Evolutionary conservation across 2,888 invertebrate species (phyloP).

Genomic region (Torymus aiolomorphi): DNA sequence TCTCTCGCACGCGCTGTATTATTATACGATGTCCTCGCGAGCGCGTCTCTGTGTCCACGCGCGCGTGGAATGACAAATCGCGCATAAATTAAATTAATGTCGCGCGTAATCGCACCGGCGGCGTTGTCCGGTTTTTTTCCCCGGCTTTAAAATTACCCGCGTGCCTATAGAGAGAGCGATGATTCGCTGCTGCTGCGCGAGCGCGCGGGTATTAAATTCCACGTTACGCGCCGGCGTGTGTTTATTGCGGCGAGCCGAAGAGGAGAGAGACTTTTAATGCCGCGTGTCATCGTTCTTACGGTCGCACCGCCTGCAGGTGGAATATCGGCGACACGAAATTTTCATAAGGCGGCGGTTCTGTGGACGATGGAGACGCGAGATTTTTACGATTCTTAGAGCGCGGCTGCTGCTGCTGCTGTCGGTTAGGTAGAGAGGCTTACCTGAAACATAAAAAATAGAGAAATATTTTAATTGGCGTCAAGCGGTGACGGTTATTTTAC

Average conservation of each 20-base stretch:
- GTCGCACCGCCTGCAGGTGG: too few relatives aligned
- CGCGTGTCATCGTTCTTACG: slow-evolving; percentile 29
- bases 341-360: too few relatives aligned
- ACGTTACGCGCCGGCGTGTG: slow-evolving; percentile 45
- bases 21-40: slow-evolving; percentile 37
- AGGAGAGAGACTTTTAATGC: slow-evolving; percentile 37
- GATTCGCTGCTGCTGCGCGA: slow-evolving; percentile 28
- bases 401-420: too few relatives aligned
- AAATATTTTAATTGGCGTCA: slow-evolving; percentile 40
- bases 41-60: slow-evolving; percentile 1
- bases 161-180: slow-evolving; percentile 10
- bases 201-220: slow-evolving; percentile 54
- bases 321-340: too few relatives aligned
- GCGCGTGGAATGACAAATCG: slow-evolving; percentile 66
- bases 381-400: slow-evolving; percentile 34
- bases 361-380: slow-evolving; percentile 1
- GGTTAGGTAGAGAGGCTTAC: slow-evolving; percentile 58
- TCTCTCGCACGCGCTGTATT: slow-evolving; percentile 7
- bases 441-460: slow-evolving; percentile 65
- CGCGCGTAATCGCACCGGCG: slow-evolving; percentile 50
- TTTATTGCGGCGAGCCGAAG: slow-evolving; percentile 33
- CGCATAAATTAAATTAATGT: slow-evolving; percentile 68
- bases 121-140: slow-evolving; percentile 31
- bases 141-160: slow-evolving; percentile 39
- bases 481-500: not conserved